These are phyloP conservation scores for Vidua chalybeata DNA, from an alignment of 2,113 vertebrate species.

Conservation along the genomic window DNA sequence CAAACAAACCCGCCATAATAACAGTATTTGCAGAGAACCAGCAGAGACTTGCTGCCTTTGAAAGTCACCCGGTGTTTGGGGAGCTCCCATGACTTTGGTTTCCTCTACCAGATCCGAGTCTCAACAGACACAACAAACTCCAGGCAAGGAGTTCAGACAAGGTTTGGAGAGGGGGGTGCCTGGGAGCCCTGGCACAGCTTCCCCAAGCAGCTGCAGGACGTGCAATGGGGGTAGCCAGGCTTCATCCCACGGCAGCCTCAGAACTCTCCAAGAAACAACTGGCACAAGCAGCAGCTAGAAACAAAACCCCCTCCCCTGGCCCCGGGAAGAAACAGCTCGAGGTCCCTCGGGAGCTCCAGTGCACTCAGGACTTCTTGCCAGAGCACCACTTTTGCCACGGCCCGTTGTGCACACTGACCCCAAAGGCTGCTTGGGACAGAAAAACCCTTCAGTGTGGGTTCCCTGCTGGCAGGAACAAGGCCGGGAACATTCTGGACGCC, in stretches of 20 bases:
- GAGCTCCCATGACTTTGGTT: background rate
- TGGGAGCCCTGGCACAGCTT: background rate
- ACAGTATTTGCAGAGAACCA: background rate
- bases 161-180: background rate
- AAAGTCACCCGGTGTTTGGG: background rate
- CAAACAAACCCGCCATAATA: fast-evolving
- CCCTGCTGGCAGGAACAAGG: background rate
- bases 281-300: background rate
- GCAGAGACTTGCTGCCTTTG: background rate
- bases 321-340: background rate
- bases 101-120: background rate
- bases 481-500: background rate
- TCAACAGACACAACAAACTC: background rate
- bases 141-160: background rate
- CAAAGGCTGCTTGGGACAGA: background rate
- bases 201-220: background rate
- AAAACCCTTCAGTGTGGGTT: background rate
- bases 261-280: background rate
- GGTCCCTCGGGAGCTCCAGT: background rate
- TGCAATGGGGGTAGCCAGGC: fast-evolving
- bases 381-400: background rate
- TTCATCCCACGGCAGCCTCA: background rate
- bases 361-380: background rate
- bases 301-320: background rate
- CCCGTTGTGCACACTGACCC: background rate